These are phyloP conservation scores for Rhinophrynus dorsalis DNA, from an alignment of 2,797 vertebrate species.

Conservation along the genomic window DNA sequence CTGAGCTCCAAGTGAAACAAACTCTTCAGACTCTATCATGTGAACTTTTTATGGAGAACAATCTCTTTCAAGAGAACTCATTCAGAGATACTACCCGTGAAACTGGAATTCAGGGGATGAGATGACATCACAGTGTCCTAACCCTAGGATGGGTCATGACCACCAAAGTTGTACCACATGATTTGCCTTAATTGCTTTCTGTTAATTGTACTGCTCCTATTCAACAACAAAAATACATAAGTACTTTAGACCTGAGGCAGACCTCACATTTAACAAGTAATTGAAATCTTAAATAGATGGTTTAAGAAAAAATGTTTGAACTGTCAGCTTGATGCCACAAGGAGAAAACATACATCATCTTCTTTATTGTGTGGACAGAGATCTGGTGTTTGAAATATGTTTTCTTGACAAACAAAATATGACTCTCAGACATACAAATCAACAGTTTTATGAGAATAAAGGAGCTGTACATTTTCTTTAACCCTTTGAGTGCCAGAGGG, in stretches of 20 bases:
- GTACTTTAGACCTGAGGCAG: conserved; percentile 37
- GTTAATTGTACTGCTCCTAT: conserved; percentile 44
- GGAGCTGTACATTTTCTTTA: no score
- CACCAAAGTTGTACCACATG: conserved; percentile 71
- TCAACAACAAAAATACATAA: conserved; percentile 44
- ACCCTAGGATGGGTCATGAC: conserved; percentile 69
- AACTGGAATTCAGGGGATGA: conserved; percentile 69
- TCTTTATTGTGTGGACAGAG: conserved; percentile 17
- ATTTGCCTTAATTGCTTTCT: conserved; percentile 66
- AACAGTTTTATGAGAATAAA: no score
- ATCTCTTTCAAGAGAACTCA: conserved; percentile 88
- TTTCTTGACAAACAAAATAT: neutral
- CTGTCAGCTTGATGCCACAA: conserved; percentile 43
- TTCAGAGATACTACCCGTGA: conserved; percentile 87
- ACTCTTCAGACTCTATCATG: conserved; percentile 95
- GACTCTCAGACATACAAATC: neutral
- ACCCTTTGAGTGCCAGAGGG: no score
- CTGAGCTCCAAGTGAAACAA: conserved; percentile 89
- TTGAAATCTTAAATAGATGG: conserved; percentile 32
- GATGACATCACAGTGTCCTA: conserved; percentile 72
- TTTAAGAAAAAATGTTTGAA: conserved; percentile 41
- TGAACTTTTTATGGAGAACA: conserved; percentile 91
- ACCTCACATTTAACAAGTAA: conserved; percentile 37
- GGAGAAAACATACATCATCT: neutral
- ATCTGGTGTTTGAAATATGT: neutral